These are phyloP conservation scores for Limnephilus auricula DNA, from an alignment of 2,888 invertebrate genomes.

Conservation along the genomic window DNA sequence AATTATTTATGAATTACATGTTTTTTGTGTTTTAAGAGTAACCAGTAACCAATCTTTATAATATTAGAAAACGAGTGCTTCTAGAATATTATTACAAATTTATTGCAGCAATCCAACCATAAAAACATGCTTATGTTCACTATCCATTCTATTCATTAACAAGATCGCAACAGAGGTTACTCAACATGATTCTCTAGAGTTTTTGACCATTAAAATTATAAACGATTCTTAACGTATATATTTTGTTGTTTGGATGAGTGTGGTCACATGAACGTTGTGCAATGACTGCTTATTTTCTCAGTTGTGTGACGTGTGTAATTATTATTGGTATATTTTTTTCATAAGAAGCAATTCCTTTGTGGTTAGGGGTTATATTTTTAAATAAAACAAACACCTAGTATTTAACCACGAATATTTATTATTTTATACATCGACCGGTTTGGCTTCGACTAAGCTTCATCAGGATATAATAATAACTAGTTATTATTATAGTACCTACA, in stretches of 20 bases:
- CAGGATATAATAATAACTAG: no score
- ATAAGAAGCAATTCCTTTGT: no score
- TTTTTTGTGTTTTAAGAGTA: background rate
- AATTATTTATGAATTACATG: background rate
- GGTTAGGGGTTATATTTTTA: no score
- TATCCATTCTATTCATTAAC: background rate
- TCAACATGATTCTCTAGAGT: background rate
- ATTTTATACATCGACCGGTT: no score
- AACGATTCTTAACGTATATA: background rate
- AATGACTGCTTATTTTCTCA: background rate
- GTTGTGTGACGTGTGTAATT: background rate
- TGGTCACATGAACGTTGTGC: background rate
- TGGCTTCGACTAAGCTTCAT: no score
- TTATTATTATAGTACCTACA: no score
- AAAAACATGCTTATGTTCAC: background rate
- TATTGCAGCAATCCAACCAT: background rate
- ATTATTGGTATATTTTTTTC: background rate
- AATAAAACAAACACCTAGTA: no score
- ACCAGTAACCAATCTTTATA: background rate
- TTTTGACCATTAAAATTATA: background rate
- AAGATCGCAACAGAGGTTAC: background rate
- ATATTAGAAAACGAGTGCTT: background rate
- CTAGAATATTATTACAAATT: background rate
- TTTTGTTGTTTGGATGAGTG: background rate
- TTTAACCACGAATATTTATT: no score